phyloP scores from a whole-genome alignment of 2,797 vertebrate species.

The Bradypus variegatus region DNA sequence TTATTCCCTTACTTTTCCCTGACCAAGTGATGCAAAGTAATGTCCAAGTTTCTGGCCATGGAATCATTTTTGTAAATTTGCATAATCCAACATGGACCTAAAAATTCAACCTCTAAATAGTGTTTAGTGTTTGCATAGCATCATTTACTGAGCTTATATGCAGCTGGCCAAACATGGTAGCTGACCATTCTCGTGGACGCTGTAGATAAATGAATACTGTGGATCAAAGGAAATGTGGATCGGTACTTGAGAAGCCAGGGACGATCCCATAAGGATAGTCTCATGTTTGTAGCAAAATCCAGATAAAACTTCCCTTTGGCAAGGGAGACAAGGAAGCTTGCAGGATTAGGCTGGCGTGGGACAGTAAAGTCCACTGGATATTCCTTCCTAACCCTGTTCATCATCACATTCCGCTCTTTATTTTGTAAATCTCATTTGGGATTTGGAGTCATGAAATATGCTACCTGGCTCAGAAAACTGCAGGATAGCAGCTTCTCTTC shows the following conservation, averaged over 20 bases:
- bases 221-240: not conserved
- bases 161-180: constrained; percentile 47
- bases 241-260: not conserved
- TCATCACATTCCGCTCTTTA: not conserved
- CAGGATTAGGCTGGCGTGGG: not conserved
- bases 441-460: not conserved
- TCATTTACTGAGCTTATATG: constrained; percentile 2
- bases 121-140: constrained; percentile 33
- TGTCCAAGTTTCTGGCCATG: not conserved
- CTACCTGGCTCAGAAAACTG: constrained; percentile 52
- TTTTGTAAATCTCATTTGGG: not conserved
- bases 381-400: not conserved
- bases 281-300: constrained; percentile 21
- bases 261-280: not conserved
- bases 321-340: not conserved
- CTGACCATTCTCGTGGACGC: constrained; percentile 28
- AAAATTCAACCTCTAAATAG: constrained; percentile 40
- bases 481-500: constrained; percentile 60
- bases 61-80: constrained; percentile 8
- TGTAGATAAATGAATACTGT: constrained; percentile 32
- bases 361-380: not conserved
- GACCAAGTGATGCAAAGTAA: not conserved
- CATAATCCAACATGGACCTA: not conserved
- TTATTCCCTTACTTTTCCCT: not conserved
- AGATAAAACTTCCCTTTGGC: not conserved